These are phyloP conservation scores for Ormia ochracea DNA, from an alignment of 2,888 invertebrate species.

Conservation along the genomic window DNA sequence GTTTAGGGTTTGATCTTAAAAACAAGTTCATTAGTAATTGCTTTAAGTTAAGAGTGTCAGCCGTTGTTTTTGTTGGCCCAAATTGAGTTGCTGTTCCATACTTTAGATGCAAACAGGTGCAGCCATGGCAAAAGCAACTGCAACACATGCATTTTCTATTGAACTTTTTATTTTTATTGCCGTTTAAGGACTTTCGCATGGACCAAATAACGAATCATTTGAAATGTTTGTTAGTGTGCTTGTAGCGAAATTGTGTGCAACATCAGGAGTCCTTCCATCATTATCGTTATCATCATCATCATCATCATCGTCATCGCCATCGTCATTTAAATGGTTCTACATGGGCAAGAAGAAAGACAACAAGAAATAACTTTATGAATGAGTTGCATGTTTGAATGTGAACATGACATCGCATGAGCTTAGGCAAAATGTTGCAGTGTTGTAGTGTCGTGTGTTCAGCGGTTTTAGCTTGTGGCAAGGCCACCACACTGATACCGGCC, in stretches of 20 bases:
- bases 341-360: background rate
- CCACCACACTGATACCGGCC: slow-evolving; percentile 51
- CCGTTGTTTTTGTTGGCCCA: background rate
- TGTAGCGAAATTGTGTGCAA: slow-evolving; percentile 33
- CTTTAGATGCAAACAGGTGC: slow-evolving; percentile 30
- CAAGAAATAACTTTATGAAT: background rate
- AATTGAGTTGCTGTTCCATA: slow-evolving; percentile 12
- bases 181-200: slow-evolving; percentile 4
- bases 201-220: slow-evolving; percentile 45
- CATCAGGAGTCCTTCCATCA: slow-evolving; percentile 28
- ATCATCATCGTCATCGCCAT: slow-evolving; percentile 36
- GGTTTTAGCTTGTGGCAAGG: slow-evolving; percentile 60
- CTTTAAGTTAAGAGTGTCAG: slow-evolving; percentile 47
- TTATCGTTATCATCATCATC: slow-evolving; percentile 44
- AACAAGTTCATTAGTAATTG: slow-evolving; percentile 55
- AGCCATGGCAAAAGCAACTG: slow-evolving; percentile 1
- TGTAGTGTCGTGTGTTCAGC: slow-evolving; percentile 52
- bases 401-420: slow-evolving; percentile 19
- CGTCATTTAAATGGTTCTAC: slow-evolving; percentile 32
- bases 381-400: background rate
- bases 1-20: slow-evolving; percentile 47
- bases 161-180: slow-evolving; percentile 21
- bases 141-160: slow-evolving; percentile 28
- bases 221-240: slow-evolving; percentile 17
- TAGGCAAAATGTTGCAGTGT: slow-evolving; percentile 53